These are phyloP conservation scores for Drosophila paranaensis DNA, from an alignment of 2,888 invertebrate species.

Conservation along the genomic window DNA sequence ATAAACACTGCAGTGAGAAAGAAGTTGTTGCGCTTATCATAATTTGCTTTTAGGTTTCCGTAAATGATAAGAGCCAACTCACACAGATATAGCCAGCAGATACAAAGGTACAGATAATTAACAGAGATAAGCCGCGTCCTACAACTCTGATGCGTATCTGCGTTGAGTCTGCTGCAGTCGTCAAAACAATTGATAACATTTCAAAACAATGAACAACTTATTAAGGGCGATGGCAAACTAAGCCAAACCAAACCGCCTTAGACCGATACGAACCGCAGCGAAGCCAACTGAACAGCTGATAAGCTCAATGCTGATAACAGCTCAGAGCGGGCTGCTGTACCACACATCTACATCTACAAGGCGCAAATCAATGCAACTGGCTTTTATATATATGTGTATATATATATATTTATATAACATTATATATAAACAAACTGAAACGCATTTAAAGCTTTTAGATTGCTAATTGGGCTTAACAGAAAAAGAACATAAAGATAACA, in stretches of 20 bases:
- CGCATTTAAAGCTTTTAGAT: conserved; percentile 39
- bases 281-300: conserved; percentile 36
- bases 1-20: conserved; percentile 27
- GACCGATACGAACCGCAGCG: conserved; percentile 45
- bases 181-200: conserved; percentile 36
- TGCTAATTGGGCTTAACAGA: conserved; percentile 49
- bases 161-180: conserved; percentile 13
- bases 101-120: conserved; percentile 21
- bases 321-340: conserved; percentile 20
- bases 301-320: conserved; percentile 21
- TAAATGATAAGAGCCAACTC: conserved; percentile 39
- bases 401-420: background rate
- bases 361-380: conserved; percentile 27
- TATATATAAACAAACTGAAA: conserved; percentile 1
- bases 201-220: conserved; percentile 38
- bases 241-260: conserved; percentile 56
- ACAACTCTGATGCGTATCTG: conserved; percentile 17
- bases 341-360: conserved; percentile 8
- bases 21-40: conserved; percentile 34
- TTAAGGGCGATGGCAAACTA: conserved; percentile 50
- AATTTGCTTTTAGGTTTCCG: conserved; percentile 33
- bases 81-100: conserved; percentile 13
- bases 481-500: background rate
- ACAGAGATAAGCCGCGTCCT: conserved; percentile 25
- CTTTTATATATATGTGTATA: background rate